These are phyloP conservation scores for Temnothorax ravouxi DNA, from an alignment of 2,888 invertebrate genomes.

Conservation along the genomic window DNA sequence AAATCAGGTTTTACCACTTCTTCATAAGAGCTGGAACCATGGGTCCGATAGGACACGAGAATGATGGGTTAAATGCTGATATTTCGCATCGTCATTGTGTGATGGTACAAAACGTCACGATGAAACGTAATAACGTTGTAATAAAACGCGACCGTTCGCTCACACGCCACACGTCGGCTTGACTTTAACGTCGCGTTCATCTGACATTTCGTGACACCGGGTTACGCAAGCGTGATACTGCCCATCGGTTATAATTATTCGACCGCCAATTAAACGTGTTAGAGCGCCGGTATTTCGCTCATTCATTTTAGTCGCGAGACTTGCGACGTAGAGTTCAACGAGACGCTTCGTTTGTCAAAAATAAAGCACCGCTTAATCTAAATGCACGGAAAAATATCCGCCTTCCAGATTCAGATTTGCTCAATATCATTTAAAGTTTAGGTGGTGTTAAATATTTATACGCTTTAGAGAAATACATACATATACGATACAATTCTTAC, in stretches of 20 bases:
- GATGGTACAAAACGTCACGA: conserved; percentile 54
- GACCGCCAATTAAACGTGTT: conserved; percentile 57
- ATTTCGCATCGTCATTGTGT: conserved; percentile 53
- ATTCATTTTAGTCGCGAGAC: conserved; percentile 44
- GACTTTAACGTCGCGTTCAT: conserved; percentile 53
- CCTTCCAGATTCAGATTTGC: not conserved
- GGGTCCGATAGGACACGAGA: conserved; percentile 7
- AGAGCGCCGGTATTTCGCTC: conserved; percentile 46
- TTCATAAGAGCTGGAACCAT: not conserved
- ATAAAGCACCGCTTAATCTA: not conserved
- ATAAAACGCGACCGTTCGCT: conserved; percentile 50
- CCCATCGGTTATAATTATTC: conserved; percentile 57
- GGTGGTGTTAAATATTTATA: not conserved
- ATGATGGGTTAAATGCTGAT: conserved; percentile 52
- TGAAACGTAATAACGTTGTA: conserved; percentile 56
- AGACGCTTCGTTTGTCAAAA: conserved; percentile 27
- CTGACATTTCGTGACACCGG: conserved; percentile 54
- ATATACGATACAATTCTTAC: not conserved
- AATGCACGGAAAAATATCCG: not conserved
- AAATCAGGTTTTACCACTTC: not conserved
- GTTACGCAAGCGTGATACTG: conserved; percentile 56
- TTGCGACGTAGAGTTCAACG: not conserved
- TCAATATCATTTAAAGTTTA: not conserved
- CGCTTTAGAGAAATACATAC: not conserved
- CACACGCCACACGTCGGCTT: conserved; percentile 44